Evolutionary conservation across 2,797 vertebrate species (phyloP).

Genomic region (Neomorphus geoffroyi): DNA sequence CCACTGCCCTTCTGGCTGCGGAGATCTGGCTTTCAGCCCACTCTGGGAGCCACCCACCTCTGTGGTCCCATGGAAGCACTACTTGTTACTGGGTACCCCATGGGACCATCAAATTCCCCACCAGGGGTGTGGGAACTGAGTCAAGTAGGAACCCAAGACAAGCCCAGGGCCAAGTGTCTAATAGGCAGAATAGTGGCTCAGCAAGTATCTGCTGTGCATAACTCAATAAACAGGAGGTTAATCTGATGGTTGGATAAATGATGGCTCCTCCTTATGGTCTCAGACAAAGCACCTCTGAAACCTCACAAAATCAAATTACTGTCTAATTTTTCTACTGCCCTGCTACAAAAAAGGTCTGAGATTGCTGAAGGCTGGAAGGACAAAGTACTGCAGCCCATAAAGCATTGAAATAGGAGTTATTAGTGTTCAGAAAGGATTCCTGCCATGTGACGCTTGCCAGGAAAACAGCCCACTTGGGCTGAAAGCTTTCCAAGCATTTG

Average conservation of each 20-base stretch:
- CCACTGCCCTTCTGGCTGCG: neutral
- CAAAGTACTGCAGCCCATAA: neutral
- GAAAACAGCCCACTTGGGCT: neutral
- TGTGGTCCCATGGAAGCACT: rapidly evolving
- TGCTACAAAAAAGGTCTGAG: neutral
- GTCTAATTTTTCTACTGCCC: neutral
- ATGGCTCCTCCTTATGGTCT: neutral
- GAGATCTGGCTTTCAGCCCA: neutral
- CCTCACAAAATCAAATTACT: neutral
- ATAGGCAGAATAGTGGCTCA: neutral
- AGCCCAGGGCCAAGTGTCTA: neutral
- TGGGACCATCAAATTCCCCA: neutral
- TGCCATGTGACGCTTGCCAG: neutral
- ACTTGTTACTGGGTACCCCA: neutral
- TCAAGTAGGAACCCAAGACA: neutral
- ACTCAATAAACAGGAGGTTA: neutral
- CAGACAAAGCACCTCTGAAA: neutral
- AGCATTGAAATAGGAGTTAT: neutral
- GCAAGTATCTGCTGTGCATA: neutral
- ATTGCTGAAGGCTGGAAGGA: neutral
- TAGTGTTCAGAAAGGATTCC: neutral
- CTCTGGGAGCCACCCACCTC: rapidly evolving
- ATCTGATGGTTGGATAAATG: neutral
- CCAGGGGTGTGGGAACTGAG: rapidly evolving
- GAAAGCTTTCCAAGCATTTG: neutral